A percentile compares a stretch with the other conserved stretches of the same genome.
Evolutionary conservation across 2,888 invertebrate genomes (phyloP).

Genomic region (Creontiades dilutus): DNA sequence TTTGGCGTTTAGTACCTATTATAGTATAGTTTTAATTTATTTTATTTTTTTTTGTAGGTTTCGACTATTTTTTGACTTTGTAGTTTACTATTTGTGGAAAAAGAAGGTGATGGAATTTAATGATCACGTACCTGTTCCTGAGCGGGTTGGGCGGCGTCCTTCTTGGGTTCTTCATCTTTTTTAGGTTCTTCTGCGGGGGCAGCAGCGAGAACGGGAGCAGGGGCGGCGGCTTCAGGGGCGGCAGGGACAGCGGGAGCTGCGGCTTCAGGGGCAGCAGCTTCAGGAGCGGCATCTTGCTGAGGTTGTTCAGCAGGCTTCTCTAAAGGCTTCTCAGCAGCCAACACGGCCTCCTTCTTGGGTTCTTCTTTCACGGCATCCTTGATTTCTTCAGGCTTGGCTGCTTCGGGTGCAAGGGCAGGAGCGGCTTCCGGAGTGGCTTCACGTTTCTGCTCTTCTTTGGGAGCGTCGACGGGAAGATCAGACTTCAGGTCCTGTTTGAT

Average conservation of each 20-base stretch:
- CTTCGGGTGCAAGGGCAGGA: constrained; percentile 30
- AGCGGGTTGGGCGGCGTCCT: constrained; percentile 13
- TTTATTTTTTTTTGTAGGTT: too few species aligned
- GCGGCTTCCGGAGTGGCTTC: constrained; percentile 50
- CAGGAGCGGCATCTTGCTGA: constrained; percentile 38
- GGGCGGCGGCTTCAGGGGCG: constrained; percentile 30
- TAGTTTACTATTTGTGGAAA: not conserved
- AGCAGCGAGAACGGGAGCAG: constrained; percentile 19
- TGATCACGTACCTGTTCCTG: constrained; percentile 33
- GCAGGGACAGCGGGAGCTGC: constrained; percentile 1
- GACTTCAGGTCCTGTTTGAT: constrained; percentile 2
- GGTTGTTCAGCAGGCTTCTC: constrained; percentile 23
- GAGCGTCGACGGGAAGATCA: constrained; percentile 42
- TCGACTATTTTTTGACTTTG: too few species aligned
- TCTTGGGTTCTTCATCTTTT: constrained; percentile 50
- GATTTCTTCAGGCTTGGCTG: constrained; percentile 51
- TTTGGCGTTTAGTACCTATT: too few species aligned
- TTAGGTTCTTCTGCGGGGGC: constrained; percentile 46
- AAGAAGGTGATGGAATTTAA: not conserved
- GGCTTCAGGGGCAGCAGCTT: constrained; percentile 43
- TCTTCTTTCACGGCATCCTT: constrained; percentile 20
- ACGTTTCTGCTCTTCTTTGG: constrained; percentile 69
- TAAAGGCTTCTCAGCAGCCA: not conserved
- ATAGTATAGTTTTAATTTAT: too few species aligned
- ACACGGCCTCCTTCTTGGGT: not conserved